phyloP scores from a whole-genome alignment of 2,888 invertebrate genomes.

The Nebria brevicollis region DNA sequence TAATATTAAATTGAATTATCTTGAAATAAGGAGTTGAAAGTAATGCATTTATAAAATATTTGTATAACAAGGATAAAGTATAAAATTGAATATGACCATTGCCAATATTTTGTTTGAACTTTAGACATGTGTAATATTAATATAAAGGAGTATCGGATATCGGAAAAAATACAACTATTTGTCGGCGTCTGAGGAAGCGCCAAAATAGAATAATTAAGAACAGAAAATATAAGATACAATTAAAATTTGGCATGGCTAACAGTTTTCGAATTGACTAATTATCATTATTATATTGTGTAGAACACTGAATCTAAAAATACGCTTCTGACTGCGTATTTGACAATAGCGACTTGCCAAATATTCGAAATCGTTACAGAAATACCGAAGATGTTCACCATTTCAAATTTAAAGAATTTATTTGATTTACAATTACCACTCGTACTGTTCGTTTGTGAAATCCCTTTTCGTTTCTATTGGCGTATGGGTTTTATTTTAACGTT shows the following conservation, averaged over 20 bases:
- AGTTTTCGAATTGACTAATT: slow-evolving; percentile 12
- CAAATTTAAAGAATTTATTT: neutral
- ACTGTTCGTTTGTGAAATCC: neutral
- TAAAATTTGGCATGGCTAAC: slow-evolving; percentile 28
- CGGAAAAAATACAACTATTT: neutral
- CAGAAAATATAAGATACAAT: slow-evolving; percentile 28
- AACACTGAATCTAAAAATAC: slow-evolving; percentile 3
- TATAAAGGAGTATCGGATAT: neutral
- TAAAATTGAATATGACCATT: neutral
- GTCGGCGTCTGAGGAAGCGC: slow-evolving; percentile 14
- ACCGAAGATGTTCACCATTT: neutral
- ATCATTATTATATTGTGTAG: neutral
- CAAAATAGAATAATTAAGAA: slow-evolving; percentile 31
- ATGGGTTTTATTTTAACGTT: slow-evolving; percentile 8
- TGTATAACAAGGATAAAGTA: no score
- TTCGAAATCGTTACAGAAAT: neutral
- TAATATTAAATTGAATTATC: no score
- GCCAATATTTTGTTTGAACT: neutral
- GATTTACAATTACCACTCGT: no score
- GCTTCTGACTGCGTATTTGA: slow-evolving; percentile 5
- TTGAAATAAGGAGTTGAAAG: no score
- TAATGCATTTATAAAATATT: no score
- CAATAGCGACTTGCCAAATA: slow-evolving; percentile 13
- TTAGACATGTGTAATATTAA: neutral
- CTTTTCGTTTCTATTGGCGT: slow-evolving; percentile 2